Base-by-base conservation (phyloP, 2,113 vertebrate species). In the Sander vitreus region DNA sequence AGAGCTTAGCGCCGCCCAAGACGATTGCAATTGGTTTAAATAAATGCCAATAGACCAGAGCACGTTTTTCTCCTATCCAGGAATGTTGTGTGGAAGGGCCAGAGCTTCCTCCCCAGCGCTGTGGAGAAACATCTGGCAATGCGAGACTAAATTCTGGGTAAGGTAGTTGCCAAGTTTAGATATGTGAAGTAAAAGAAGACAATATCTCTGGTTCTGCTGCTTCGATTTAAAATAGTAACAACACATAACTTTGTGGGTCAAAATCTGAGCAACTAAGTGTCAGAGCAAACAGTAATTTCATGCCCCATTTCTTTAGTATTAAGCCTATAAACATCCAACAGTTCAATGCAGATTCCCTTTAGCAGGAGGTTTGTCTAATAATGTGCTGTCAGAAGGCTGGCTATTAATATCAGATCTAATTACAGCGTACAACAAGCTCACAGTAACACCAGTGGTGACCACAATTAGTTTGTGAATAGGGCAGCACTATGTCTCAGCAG, bases 331-430 rank as follows among this genome's bases (percentile, higher is more conserved):
- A 51, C 9, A 25, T 48, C 21, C 11, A 54, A 45, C 15, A 30
- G 4, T 45, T 30, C 30, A 33, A 45, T 33, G 39, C 18, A 72
- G 21, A 68, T 27, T n/a, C 9, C 1, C 39, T 39, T 64, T 62
- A 68, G 63, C 15, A 18, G 10, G n/a, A 57, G 39, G 4, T 55
- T 2, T 33, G 3, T 76, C 43, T 51, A 13, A 50, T 64, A n/a
- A 68, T 19, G 19, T 39, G 47, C 6, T 18, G 63, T 54, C 63
- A 80, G 48, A 75, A 27, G 8, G 27, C 5, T 51, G 25, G 10
- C 64, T 58, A 85, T 74, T 73, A 87, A 62, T 63, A 73, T 67
- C 21, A 55, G 13, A 57, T 80, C 48, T 25, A 80, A 79, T 57
- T 65, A 79, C 18, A 80, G 33, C 11, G 36, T n/a, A 48, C 15